A percentile compares a stretch with the other conserved stretches of the same genome.
Conservation (phyloP, 2,888 invertebrate genomes). For the Standfussiana lucernea region DNA sequence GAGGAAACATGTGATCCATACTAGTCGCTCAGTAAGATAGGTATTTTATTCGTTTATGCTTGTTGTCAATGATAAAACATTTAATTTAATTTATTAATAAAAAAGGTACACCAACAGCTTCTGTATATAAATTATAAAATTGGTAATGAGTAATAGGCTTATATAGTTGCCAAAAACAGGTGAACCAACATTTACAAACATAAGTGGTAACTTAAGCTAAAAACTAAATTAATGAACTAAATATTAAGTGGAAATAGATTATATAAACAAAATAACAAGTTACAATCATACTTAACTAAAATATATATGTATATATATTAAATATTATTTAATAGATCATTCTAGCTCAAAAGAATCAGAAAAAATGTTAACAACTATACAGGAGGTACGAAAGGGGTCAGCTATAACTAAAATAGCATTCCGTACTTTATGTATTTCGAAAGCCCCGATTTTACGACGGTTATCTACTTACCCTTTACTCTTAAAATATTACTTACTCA, state of each 20-base stretch:
- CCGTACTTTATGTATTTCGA: conserved; percentile 26
- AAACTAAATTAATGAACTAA: too few species aligned
- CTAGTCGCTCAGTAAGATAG: background rate
- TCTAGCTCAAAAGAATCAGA: background rate
- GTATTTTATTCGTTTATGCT: background rate
- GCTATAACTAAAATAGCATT: conserved; percentile 21
- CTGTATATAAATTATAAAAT: too few species aligned
- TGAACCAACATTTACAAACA: too few species aligned
- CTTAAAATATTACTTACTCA: conserved; percentile 55
- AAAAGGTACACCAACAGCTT: too few species aligned
- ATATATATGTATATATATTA: too few species aligned
- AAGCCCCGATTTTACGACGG: conserved; percentile 36
- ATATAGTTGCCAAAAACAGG: too few species aligned
- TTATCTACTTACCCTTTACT: conserved; percentile 44
- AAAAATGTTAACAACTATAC: background rate
- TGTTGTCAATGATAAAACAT: background rate
- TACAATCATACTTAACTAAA: too few species aligned
- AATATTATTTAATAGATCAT: background rate
- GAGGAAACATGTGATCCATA: background rate
- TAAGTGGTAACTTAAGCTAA: too few species aligned
- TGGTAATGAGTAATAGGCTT: too few species aligned
- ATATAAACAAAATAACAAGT: too few species aligned
- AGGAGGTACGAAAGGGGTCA: conserved; percentile 13
- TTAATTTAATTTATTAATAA: too few species aligned
- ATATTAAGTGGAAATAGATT: too few species aligned